Evolutionary conservation across 2,888 invertebrate species (phyloP).

Genomic region (Torymus tubicola): DNA sequence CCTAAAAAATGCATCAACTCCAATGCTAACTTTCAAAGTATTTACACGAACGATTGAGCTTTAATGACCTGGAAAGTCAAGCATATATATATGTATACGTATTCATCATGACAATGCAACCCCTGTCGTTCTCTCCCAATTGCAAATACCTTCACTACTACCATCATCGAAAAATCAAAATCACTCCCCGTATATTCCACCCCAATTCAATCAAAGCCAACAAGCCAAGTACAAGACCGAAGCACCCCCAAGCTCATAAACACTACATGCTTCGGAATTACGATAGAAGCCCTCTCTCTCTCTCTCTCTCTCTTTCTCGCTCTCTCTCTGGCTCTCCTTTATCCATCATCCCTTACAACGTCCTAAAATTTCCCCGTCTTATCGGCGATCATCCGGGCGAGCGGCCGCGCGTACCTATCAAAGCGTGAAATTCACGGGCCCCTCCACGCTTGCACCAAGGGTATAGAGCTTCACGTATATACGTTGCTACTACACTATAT

Average conservation of each 20-base stretch:
- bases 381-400: slow-evolving; percentile 36
- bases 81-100: no score
- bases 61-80: background rate
- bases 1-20: no score
- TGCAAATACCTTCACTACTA: background rate
- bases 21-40: background rate
- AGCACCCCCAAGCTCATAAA: background rate
- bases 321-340: no score
- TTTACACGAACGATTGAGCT: background rate
- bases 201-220: slow-evolving; percentile 17
- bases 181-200: background rate
- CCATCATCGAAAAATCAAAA: slow-evolving; percentile 5
- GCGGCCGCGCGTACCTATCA: slow-evolving; percentile 26
- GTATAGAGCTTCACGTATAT: no score
- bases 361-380: slow-evolving; percentile 33
- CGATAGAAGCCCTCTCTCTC: no score
- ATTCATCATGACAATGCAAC: background rate
- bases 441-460: no score
- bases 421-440: slow-evolving; percentile 48
- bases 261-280: no score
- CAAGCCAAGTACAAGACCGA: slow-evolving; percentile 13
- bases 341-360: slow-evolving; percentile 8
- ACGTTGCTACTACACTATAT: no score
- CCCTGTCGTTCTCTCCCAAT: no score
- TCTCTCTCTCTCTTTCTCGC: no score